phyloP scores from a whole-genome alignment of 2,113 vertebrate genomes.

The Crotalus viridis region DNA sequence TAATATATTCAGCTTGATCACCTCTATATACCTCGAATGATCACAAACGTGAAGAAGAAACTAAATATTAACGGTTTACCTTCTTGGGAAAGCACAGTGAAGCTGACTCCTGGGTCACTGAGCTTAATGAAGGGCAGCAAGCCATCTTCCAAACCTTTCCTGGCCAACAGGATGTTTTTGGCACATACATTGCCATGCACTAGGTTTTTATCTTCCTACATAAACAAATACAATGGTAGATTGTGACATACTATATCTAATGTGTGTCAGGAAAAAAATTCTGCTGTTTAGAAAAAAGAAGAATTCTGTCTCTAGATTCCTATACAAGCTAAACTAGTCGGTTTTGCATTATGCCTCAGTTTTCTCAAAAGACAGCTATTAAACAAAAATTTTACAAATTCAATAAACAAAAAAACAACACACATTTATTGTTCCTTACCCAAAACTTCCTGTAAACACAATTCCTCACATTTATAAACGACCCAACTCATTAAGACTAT shows the following conservation, averaged over 20 bases:
- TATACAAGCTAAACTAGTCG: not conserved
- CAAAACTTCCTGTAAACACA: not conserved
- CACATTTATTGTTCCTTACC: not conserved
- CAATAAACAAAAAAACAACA: not conserved
- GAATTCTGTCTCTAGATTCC: not conserved
- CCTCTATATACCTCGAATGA: not conserved
- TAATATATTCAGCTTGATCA: not conserved
- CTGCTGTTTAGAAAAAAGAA: not conserved
- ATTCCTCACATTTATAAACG: not conserved
- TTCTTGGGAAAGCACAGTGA: conserved; percentile 81
- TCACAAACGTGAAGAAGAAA: not conserved
- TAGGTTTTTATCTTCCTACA: conserved; percentile 85
- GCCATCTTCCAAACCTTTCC: conserved; percentile 76
- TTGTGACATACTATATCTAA: accelerated
- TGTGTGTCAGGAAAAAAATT: not conserved
- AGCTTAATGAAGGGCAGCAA: conserved; percentile 86
- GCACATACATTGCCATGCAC: conserved; percentile 91
- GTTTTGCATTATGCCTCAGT: not conserved
- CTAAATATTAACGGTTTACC: conserved; percentile 62
- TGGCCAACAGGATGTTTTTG: conserved; percentile 87
- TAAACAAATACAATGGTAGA: not conserved
- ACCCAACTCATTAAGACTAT: not conserved
- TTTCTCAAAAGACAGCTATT: not conserved
- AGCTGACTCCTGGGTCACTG: conserved; percentile 86
- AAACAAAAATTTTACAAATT: not conserved